A percentile compares a stretch with the other conserved stretches of the same genome.
These are phyloP conservation scores for Cotesia congregata DNA, from an alignment of 2,888 invertebrate species.

Conservation along the genomic window DNA sequence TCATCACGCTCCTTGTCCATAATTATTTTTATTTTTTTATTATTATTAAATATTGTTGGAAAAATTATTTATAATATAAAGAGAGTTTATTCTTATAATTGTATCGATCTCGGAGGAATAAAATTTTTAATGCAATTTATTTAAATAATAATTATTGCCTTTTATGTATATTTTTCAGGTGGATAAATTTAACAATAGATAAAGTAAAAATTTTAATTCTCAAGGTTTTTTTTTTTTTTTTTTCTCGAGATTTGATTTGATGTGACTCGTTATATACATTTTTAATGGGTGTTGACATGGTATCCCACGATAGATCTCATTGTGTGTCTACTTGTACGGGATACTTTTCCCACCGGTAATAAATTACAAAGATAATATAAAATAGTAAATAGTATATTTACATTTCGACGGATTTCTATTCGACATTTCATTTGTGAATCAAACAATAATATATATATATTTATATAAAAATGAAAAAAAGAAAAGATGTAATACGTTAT, in stretches of 20 bases:
- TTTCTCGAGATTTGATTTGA: neutral
- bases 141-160: neutral
- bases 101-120: neutral
- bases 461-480: too few species aligned
- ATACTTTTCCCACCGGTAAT: neutral
- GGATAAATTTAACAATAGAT: neutral
- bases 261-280: conserved; percentile 7
- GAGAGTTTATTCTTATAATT: neutral
- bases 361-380: neutral
- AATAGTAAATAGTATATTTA: neutral
- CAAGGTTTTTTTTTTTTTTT: neutral
- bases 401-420: neutral
- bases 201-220: neutral
- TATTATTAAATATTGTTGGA: neutral
- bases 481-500: too few species aligned
- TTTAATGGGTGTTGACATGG: conserved; percentile 4
- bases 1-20: conserved; percentile 19
- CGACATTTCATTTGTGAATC: neutral
- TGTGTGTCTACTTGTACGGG: neutral
- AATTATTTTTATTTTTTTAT: neutral
- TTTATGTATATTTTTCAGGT: neutral
- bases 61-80: neutral
- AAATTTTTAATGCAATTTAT: neutral
- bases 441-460: too few species aligned
- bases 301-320: neutral